Base-by-base conservation (phyloP, 2,888 invertebrate genomes). In the Trachelus troglodyta region DNA sequence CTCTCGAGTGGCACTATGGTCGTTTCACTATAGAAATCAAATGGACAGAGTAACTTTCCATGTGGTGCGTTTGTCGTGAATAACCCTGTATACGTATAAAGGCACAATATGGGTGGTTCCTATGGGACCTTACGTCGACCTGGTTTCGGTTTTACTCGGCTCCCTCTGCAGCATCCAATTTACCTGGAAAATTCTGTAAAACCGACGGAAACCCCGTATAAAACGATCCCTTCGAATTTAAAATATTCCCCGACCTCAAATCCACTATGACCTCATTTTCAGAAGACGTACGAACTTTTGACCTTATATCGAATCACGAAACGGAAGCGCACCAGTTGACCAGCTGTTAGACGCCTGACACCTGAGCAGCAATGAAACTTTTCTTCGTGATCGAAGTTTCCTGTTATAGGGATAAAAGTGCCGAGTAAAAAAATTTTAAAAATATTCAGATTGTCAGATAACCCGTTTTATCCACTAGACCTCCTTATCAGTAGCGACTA, bases 141-240 rank as follows among this genome's bases (percentile, higher is more conserved):
- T 74, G 68, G 74, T 34, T 74, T 33, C 74, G 69, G 68, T 73
- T 69, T 34, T 34, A 68, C 33, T 37, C 69, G 15, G 4, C 69
- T 34, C 69, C 35, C 69, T 30, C 30, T 69, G 34, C 34, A 71
- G 76, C 15, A 76, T 73, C 69, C 76, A 76, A 76, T 76, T 76
- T 76, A 33, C 37, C 34, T 23, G 56, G 23, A 73, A 37, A 76
- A 76, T 40, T 34, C 30, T 34, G 76, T n/a, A 76, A 76, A 76
- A 71, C 33, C 40, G 40, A 56, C 40, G 23, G 40, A 56, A 23
- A 56, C 23, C 23, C 23, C 2, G 40, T 23, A 56, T 23, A 23
- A 56, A 56, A 56, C 23, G 40, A 56, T 56, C 15, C 40, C 40
- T 6, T 56, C 40, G 40, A 56, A 56, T 56, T 23, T 56, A 23